These are phyloP conservation scores for Drosophila mauritiana DNA, from an alignment of 1,140 invertebrate species.

Conservation along the genomic window DNA sequence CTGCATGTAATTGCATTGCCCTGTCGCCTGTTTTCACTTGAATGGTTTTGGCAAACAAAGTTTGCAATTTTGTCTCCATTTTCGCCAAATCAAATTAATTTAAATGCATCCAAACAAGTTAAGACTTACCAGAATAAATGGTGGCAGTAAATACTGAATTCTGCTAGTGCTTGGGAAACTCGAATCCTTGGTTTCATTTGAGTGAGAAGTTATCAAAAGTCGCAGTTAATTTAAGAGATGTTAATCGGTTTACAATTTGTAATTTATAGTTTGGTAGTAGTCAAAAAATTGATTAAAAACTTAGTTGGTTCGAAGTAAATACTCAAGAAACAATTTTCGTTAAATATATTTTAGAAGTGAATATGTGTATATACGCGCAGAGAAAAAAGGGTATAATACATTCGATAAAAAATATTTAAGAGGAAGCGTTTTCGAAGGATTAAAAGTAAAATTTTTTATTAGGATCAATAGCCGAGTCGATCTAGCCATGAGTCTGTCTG, in stretches of 20 bases:
- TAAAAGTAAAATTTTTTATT: no score
- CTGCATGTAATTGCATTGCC: slow-evolving; percentile 57
- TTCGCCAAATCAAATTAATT: slow-evolving; percentile 68
- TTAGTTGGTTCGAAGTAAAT: background rate
- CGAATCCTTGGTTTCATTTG: slow-evolving; percentile 12
- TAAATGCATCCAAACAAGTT: slow-evolving; percentile 52
- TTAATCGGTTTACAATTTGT: slow-evolving; percentile 29
- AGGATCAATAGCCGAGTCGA: no score
- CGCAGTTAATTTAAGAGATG: slow-evolving; percentile 34
- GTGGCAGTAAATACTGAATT: slow-evolving; percentile 21
- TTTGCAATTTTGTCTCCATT: slow-evolving; percentile 43
- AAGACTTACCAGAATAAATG: slow-evolving; percentile 31
- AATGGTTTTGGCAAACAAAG: slow-evolving; percentile 62
- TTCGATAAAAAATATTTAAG: no score
- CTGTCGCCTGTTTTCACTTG: slow-evolving; percentile 54
- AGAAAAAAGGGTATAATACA: no score
- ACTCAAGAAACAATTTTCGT: no score
- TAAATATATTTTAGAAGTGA: background rate
- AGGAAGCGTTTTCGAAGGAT: no score
- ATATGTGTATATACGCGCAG: no score
- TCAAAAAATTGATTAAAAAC: background rate
- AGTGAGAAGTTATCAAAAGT: slow-evolving; percentile 8
- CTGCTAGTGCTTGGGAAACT: background rate
- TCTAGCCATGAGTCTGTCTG: no score
- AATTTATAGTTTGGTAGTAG: slow-evolving; percentile 22